Conservation (phyloP, 2,797 vertebrate species). For the Propithecus deckenii region DNA sequence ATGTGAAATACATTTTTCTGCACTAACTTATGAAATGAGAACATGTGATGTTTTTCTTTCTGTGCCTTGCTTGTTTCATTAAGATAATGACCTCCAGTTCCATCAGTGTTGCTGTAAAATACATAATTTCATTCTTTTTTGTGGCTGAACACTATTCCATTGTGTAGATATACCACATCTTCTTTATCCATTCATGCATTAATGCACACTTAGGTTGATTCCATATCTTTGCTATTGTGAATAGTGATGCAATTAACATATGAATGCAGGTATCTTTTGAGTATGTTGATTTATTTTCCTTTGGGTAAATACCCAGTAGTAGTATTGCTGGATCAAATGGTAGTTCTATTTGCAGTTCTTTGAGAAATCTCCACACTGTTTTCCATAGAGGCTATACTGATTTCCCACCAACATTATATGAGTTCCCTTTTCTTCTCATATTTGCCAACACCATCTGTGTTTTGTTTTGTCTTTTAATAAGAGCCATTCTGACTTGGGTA, state of each 20-base stretch:
- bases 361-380: neutral
- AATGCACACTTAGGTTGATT: neutral
- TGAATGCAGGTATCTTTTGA: neutral
- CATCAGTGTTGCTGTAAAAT: neutral
- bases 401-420: neutral
- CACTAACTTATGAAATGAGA: neutral
- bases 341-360: neutral
- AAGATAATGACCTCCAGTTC: neutral
- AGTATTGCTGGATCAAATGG: neutral
- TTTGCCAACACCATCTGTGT: neutral
- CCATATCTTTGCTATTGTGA: neutral
- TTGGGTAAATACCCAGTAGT: neutral
- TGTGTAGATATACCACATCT: neutral
- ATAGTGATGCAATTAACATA: neutral
- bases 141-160: neutral
- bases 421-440: neutral
- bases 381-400: neutral
- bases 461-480: neutral
- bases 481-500: neutral
- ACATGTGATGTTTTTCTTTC: neutral
- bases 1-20: neutral
- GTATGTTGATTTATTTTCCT: neutral
- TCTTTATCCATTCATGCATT: neutral
- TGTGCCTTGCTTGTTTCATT: neutral
- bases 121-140: neutral